Conservation (phyloP, 1,140 invertebrate genomes). For the Heterodera schachtii region DNA sequence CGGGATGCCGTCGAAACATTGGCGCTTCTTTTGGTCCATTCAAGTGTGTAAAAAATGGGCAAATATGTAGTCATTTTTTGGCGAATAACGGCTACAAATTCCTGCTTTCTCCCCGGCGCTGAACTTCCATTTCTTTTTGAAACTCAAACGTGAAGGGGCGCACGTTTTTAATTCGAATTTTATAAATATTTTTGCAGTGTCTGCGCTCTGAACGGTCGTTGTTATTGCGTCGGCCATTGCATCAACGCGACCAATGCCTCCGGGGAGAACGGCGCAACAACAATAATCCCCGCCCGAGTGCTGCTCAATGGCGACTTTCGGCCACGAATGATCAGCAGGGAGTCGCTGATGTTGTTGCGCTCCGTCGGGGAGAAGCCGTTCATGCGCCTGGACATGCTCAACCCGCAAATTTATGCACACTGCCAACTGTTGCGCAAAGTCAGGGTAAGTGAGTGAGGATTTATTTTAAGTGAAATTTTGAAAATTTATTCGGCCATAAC, state of each 20-base stretch:
- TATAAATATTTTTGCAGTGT: conserved; percentile 24
- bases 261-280: conserved; percentile 25
- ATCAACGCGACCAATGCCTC: conserved; percentile 20
- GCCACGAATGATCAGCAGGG: conserved; percentile 57
- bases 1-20: conserved; percentile 48
- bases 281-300: conserved; percentile 47
- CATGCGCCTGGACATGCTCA: conserved; percentile 65
- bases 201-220: conserved; percentile 44
- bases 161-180: too few species aligned
- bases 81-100: too few species aligned
- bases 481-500: too few species aligned
- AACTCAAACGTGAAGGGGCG: too few species aligned
- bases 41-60: conserved; percentile 46
- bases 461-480: too few species aligned
- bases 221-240: conserved; percentile 49
- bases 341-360: conserved; percentile 64
- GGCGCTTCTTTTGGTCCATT: conserved; percentile 51
- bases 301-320: conserved; percentile 46
- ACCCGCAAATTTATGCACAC: conserved; percentile 66
- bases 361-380: conserved; percentile 65
- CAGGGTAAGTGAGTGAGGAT: conserved; percentile 46
- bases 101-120: too few species aligned
- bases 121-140: too few species aligned
- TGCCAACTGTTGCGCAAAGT: conserved; percentile 65
- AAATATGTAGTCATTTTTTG: too few species aligned